Evolutionary conservation across 2,888 invertebrate genomes (phyloP), one percentile per base, ranked within the genome.

Genomic region (Aleiodes testaceus): DNA sequence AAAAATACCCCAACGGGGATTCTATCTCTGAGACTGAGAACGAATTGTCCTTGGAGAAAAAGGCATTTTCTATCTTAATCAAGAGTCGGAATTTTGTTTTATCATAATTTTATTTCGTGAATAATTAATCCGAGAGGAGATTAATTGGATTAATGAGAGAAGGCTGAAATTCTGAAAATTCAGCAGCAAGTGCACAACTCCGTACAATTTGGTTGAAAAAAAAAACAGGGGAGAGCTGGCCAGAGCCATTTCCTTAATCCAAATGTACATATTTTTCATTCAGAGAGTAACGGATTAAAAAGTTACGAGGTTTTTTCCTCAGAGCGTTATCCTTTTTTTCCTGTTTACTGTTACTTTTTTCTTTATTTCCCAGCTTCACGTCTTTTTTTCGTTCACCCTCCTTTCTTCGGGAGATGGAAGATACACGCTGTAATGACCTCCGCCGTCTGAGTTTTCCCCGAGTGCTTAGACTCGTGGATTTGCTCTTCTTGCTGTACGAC

Each of bases 401-500:
- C 42, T 18, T 11, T n/a, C 59, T 59, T 59, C 36, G 18, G 26
- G 59, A 59, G 59, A 59, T 59, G 59, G 59, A 59, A 59, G 59
- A 59, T 59, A 59, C 59, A 59, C 42, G 59, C 42, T 59, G 59
- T 59, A 59, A 59, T 59, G 59, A 59, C 59, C 59, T 59, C 59
- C 59, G 36, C 42, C 59, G 59, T 59, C 59, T 59, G 59, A 59
- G 59, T 59, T 59, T 59, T 59, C 59, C 53, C 59, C 59, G 59
- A 36, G 59, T 59, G 59, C 59, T 59, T 59, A 42, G 59, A 59
- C 36, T 59, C 59, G 59, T 59, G 59, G 59, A 59, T 59, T 59
- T 59, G 59, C 59, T 59, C 59, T 59, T 59, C 59, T 59, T 59
- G 59, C 36, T 59, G 59, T 59, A 59, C 59, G 59, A 59, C 59